Evolutionary conservation across 37 sponge, comb jelly and placozoan species (phyloP), one percentile per base, ranked within the genome.

Genomic region (Tethya wilhelma): DNA sequence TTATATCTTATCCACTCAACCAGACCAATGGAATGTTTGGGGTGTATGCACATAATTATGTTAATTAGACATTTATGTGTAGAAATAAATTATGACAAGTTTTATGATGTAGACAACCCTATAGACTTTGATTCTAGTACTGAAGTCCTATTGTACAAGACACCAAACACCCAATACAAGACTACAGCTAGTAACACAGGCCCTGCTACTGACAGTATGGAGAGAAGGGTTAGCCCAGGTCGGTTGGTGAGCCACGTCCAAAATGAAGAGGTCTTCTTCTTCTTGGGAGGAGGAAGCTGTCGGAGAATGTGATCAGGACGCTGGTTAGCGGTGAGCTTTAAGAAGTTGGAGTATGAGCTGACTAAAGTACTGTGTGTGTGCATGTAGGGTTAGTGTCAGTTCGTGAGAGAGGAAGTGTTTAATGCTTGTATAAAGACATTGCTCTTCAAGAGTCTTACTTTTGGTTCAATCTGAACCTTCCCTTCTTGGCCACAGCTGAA

Each of bases 291-390:
- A 20, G 87, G 80, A 8, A 45, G 67, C 49, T 46, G 39, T 8
- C 40, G 34, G 22, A 86, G 80, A 44, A 86, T 46, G 38, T 79
- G 74, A 31, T 86, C 80, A 8, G 87, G 80, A 32, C 73, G 55
- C 32, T 86, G 87, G 4, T 26, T n/a, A 2, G 33, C 14, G 2
- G 87, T 86, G n/a, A n/a, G 25, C 19, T 62, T n/a, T 19, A 66
- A 55, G 62, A 86, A 86, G 46, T 62, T 62, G 23, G 73, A 33
- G 49, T 86, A 73, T 43, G 56, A 66, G 14, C 53, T 66, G 58
- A 79, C 55, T 25, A 86, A 46, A 42, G 74, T 56, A 49, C 87
- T 86, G 60, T 12, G 56, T 30, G 46, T 29, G n/a, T n/a, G 66
- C 1, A 7, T 31, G 36, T 4, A 2, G 31, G 37, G 2, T 31